Base-by-base conservation (phyloP, 2,113 vertebrate species). In the Pao palembangensis region DNA sequence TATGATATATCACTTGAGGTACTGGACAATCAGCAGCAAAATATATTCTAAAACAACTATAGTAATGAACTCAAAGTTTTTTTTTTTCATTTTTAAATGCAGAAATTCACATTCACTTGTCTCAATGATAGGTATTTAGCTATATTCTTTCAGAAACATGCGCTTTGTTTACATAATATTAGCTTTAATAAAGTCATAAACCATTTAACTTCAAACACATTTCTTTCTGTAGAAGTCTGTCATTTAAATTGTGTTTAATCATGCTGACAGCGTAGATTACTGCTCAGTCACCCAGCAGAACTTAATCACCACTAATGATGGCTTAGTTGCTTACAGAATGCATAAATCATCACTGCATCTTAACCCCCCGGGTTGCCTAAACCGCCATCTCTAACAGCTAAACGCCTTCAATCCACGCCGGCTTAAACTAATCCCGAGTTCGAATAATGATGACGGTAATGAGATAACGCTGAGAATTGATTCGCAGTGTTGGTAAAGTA, bases 401-500 rank as follows among this genome's bases (percentile, higher is more conserved):
- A 81, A 68, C 49, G 14, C 21, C 43, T 50, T 43, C 50, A 53
- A 43, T 50, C 21, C 61, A 44, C 20, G 55, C 38, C 23, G 55
- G 49, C 44, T 31, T 64, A 28, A 49, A 55, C 64, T 78, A 79
- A 84, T 67, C 19, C 42, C 4, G 1, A 42, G 11, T 42, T 20
- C 58, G 17, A 64, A 73, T 53, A 49, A 20, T 19, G 61, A 38
- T 31, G 44, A 23, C 28, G 11, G 51, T 68, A 70, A 73, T 83
- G 73, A 81, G 66, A 72, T 85, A 75, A 84, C 71, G 43, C 56
- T 77, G 57, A 77, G 67, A 28, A 69, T 87, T 88, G 67, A 81
- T 83, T 89, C 60, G 15, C 75, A 87, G 82, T 72, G 73, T 73
- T 80, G 81, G 58, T 86, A 79, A 69, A 61, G 52, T 63, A 67